Conservation (phyloP, 2,113 vertebrate species). For the Cricetomys ansorgei region DNA sequence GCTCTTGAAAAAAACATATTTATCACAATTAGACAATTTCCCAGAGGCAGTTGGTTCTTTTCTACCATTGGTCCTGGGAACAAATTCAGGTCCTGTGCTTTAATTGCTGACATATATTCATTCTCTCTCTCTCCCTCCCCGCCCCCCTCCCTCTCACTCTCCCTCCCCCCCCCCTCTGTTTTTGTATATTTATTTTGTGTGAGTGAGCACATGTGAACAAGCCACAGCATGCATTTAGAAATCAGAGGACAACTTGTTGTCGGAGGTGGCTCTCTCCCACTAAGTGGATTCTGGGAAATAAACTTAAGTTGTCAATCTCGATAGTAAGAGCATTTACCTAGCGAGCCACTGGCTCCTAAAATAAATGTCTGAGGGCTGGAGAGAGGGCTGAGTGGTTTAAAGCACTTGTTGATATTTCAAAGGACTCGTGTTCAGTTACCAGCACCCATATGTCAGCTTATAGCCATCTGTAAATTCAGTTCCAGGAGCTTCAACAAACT, state of each 20-base stretch:
- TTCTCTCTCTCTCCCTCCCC: neutral
- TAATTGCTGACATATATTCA: too few relatives aligned
- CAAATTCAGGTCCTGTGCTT: neutral
- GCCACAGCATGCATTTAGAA: neutral
- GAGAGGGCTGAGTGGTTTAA: neutral
- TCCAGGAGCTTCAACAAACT: neutral
- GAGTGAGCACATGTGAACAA: neutral
- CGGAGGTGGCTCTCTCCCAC: neutral
- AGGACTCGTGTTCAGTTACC: neutral
- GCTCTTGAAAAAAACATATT: too few relatives aligned
- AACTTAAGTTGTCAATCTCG: neutral
- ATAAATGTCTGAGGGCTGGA: neutral
- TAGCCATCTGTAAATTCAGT: neutral
- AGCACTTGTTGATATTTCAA: neutral
- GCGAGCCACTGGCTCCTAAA: neutral
- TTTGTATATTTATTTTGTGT: neutral
- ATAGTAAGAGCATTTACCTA: neutral
- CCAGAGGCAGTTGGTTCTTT: neutral
- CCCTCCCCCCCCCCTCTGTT: too few relatives aligned
- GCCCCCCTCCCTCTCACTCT: too few relatives aligned
- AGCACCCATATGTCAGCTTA: neutral
- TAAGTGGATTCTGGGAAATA: neutral
- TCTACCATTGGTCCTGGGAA: neutral
- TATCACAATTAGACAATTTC: neutral
- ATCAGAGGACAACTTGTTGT: neutral